phyloP scores from a whole-genome alignment of 2,797 vertebrate species.

The Cirrhinus molitorella region DNA sequence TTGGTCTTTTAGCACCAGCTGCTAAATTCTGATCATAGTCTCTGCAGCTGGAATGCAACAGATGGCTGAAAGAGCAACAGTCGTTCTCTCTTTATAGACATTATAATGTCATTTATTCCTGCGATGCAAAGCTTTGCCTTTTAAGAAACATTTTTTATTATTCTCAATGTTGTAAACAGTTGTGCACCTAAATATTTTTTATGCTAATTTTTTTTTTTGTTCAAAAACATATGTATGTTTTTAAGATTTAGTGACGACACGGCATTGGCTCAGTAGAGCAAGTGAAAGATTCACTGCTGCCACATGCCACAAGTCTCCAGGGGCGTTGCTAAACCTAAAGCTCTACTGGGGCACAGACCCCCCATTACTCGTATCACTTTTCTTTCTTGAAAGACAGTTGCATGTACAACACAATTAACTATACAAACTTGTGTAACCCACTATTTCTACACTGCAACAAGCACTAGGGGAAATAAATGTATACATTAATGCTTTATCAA shows the following conservation, averaged over 20 bases:
- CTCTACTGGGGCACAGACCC: too few relatives aligned
- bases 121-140: neutral
- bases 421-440: too few relatives aligned
- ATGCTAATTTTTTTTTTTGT: neutral
- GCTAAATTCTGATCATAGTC: slow-evolving; percentile 28
- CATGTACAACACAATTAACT: too few relatives aligned
- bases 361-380: too few relatives aligned
- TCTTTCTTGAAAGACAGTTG: too few relatives aligned
- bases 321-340: too few relatives aligned
- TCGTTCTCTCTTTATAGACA: slow-evolving; percentile 6
- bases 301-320: too few relatives aligned
- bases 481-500: too few relatives aligned
- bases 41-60: neutral
- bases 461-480: too few relatives aligned
- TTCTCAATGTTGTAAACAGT: neutral
- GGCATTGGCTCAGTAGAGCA: neutral
- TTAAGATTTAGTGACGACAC: neutral
- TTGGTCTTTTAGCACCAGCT: slow-evolving; percentile 5
- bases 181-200: too few relatives aligned
- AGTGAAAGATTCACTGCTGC: neutral
- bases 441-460: too few relatives aligned
- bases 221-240: neutral
- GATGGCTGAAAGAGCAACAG: slow-evolving; percentile 20
- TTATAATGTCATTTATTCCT: neutral
- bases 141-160: neutral